These are phyloP conservation scores for Cryptus viduatorius DNA, from an alignment of 2,888 invertebrate species.

Conservation along the genomic window DNA sequence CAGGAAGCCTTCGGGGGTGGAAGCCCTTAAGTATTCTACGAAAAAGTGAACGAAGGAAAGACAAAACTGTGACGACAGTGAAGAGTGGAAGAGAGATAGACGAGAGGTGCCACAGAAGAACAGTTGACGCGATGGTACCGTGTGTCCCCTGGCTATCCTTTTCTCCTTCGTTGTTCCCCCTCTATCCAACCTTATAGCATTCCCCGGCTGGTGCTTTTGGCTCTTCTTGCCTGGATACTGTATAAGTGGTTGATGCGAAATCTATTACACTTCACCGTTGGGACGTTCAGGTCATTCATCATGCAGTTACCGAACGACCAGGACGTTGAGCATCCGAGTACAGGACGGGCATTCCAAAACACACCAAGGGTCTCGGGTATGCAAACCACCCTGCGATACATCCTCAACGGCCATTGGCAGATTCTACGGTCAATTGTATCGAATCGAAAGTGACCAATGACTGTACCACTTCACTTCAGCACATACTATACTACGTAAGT, in stretches of 20 bases:
- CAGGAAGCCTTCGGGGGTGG: constrained; percentile 9
- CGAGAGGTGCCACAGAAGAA: constrained; percentile 13
- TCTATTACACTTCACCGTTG: constrained; percentile 68
- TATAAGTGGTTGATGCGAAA: constrained; percentile 71
- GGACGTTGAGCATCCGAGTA: constrained; percentile 28
- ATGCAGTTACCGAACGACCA: constrained; percentile 67
- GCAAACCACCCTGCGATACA: neutral
- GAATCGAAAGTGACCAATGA: neutral
- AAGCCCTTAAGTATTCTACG: neutral
- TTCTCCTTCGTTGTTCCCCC: constrained; percentile 31
- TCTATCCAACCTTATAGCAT: neutral
- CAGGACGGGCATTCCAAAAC: neutral
- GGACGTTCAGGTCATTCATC: constrained; percentile 71
- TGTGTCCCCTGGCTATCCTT: constrained; percentile 8
- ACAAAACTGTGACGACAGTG: constrained; percentile 9
- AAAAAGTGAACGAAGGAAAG: constrained; percentile 20
- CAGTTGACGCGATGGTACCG: neutral
- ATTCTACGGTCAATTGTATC: neutral
- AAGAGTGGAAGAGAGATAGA: constrained; percentile 20
- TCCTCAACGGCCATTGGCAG: neutral
- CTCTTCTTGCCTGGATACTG: constrained; percentile 56
- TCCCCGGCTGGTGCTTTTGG: constrained; percentile 11
- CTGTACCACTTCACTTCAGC: neutral
- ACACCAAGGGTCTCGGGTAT: neutral
- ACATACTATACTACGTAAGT: too few relatives aligned